Percentiles rank a stretch among this genome's conserved stretches.
These are phyloP conservation scores for Metacarcinus magister DNA, from an alignment of 2,888 invertebrate species.

Conservation along the genomic window DNA sequence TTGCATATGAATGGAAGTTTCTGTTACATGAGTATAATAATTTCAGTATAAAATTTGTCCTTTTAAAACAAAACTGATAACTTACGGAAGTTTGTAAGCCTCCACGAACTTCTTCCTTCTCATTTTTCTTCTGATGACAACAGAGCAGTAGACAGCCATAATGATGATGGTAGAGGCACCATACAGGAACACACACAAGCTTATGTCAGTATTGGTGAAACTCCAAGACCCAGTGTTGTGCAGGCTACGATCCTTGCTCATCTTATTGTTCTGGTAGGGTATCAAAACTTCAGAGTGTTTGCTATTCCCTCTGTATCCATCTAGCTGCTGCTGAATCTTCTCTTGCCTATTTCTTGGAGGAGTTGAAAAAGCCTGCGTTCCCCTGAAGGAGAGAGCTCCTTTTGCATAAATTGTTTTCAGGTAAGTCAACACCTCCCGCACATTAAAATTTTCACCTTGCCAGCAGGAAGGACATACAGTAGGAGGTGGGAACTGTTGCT, in stretches of 20 bases:
- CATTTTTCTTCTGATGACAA: slow-evolving; percentile 78
- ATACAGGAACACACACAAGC: slow-evolving; percentile 80
- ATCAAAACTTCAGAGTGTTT: not conserved
- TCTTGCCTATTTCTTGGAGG: slow-evolving; percentile 66
- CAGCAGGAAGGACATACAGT: slow-evolving; percentile 90
- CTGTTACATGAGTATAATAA: not conserved
- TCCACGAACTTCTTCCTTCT: slow-evolving; percentile 80
- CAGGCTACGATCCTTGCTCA: not conserved
- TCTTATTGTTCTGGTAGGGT: not conserved
- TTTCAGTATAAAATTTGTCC: not conserved
- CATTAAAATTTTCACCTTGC: slow-evolving; percentile 84
- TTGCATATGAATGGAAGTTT: slow-evolving; percentile 30
- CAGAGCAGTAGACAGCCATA: slow-evolving; percentile 76
- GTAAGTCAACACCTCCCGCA: slow-evolving; percentile 73
- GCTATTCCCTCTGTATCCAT: slow-evolving; percentile 37
- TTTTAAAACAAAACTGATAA: slow-evolving; percentile 54
- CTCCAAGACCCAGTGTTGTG: slow-evolving; percentile 65
- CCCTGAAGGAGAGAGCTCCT: slow-evolving; percentile 77
- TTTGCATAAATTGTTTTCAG: slow-evolving; percentile 76
- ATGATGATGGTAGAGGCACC: slow-evolving; percentile 80
- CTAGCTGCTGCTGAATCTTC: slow-evolving; percentile 63
- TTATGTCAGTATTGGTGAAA: slow-evolving; percentile 80
- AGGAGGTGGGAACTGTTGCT: slow-evolving; percentile 93
- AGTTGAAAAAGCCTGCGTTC: slow-evolving; percentile 57
- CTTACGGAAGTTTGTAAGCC: slow-evolving; percentile 80